phyloP scores from a whole-genome alignment of 2,113 vertebrate species.

The Mus musculus region GRCm39 chr3:140522001-140522500 shows the following conservation, averaged over 20 bases:
- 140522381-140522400: background rate
- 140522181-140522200: background rate
- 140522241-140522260: background rate
- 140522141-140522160: background rate
- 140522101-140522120: too few relatives aligned
- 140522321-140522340: background rate
- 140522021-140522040: background rate
- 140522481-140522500: background rate
- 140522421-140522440: background rate
- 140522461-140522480: constrained; percentile 20
- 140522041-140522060: background rate
- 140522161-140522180: background rate
- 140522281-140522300: background rate
- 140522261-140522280: background rate
- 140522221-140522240: background rate
- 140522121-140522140: background rate
- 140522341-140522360: background rate
- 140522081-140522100: too few relatives aligned
- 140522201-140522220: background rate
- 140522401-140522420: background rate
- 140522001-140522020: background rate
- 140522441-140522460: background rate
- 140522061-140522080: background rate
- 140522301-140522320: background rate
- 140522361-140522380: background rate